phyloP scores from a whole-genome alignment of 1,140 invertebrate species.

The Megalonaias nervosa region DNA sequence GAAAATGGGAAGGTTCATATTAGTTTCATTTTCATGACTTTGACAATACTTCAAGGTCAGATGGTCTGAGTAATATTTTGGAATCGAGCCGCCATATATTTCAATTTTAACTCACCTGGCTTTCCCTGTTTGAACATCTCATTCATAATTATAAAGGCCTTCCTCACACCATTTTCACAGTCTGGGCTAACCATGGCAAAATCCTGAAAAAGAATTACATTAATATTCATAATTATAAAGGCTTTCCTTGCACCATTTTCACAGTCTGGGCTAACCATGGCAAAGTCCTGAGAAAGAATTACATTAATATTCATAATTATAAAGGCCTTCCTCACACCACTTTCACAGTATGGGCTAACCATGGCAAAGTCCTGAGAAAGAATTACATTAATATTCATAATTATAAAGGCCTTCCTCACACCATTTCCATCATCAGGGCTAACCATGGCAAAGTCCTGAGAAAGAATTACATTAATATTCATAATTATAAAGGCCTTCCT shows the following conservation, averaged over 20 bases:
- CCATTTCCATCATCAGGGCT: no score
- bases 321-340: no score
- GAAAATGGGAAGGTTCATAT: no score
- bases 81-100: not conserved
- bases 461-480: no score
- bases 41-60: no score
- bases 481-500: no score
- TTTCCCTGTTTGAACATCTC: conserved; percentile 37
- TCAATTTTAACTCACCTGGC: conserved; percentile 33
- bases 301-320: not conserved
- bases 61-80: no score
- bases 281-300: conserved; percentile 50
- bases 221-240: no score
- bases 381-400: conserved; percentile 6
- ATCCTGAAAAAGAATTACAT: conserved; percentile 43
- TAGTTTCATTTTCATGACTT: no score
- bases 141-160: conserved; percentile 77
- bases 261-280: conserved; percentile 60
- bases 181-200: conserved; percentile 60
- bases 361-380: not conserved
- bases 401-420: no score
- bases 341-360: no score
- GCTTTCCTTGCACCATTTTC: conserved; percentile 77
- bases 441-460: no score
- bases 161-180: conserved; percentile 78